phyloP scores from a whole-genome alignment of 2,113 vertebrate genomes.

The Pagrus major region DNA sequence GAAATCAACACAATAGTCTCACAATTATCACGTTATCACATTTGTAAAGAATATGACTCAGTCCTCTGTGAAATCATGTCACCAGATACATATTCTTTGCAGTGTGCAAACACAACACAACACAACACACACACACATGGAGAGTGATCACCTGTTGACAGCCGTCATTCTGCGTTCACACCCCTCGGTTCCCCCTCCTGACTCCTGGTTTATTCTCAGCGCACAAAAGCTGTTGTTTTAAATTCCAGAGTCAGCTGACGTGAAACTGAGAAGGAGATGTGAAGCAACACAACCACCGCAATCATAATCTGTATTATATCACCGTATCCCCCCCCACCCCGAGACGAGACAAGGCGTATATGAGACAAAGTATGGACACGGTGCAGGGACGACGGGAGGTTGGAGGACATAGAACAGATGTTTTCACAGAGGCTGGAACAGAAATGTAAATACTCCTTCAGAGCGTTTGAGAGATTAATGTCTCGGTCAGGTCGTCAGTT shows the following conservation, averaged over 20 bases:
- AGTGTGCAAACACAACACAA: neutral
- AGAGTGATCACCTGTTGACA: conserved; percentile 58
- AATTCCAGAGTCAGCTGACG: conserved; percentile 62
- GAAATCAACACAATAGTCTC: neutral
- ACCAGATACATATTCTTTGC: neutral
- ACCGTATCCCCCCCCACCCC: neutral
- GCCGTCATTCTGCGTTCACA: conserved; percentile 29
- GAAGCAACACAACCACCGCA: conserved; percentile 3
- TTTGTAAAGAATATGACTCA: neutral
- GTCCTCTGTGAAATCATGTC: neutral
- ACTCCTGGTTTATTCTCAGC: conserved; percentile 52
- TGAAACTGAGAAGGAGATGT: conserved; percentile 28
- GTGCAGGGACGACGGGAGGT: neutral
- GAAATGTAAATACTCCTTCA: neutral
- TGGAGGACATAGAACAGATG: neutral
- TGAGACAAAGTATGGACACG: neutral
- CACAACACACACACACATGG: neutral
- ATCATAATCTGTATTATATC: neutral
- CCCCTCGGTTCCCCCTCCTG: neutral
- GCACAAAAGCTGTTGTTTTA: conserved; percentile 59
- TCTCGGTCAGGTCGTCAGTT: neutral
- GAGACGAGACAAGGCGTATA: neutral
- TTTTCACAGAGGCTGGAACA: neutral
- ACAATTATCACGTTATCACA: neutral
- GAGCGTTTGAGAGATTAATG: neutral